Evolutionary conservation across 2,888 invertebrate genomes (phyloP).

Genomic region (Agrenia bidenticulata): DNA sequence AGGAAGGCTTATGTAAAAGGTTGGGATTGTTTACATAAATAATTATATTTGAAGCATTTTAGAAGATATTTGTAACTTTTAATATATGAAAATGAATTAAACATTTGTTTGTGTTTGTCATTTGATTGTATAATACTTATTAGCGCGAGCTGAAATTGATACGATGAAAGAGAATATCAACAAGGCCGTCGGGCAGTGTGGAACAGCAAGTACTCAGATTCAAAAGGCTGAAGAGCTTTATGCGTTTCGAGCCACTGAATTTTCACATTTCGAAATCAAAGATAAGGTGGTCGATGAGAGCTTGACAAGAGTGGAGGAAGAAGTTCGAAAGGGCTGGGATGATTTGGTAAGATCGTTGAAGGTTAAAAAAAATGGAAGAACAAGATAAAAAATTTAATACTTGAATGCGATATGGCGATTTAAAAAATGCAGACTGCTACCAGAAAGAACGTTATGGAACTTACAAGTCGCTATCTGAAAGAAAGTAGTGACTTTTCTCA

Average conservation of each 20-base stretch:
- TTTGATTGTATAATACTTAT: no score
- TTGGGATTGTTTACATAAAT: no score
- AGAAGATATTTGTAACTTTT: no score
- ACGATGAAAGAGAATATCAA: neutral
- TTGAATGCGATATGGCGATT: neutral
- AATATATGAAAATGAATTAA: no score
- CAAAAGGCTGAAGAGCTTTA: neutral
- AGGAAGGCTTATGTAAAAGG: conserved; percentile 6
- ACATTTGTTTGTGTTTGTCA: no score
- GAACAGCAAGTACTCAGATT: neutral
- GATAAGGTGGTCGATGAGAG: conserved; percentile 7
- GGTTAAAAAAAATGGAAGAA: neutral
- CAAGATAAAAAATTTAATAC: no score
- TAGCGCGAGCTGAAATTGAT: conserved; percentile 1
- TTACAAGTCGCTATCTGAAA: conserved; percentile 2
- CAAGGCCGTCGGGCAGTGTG: neutral
- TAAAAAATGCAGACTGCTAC: neutral
- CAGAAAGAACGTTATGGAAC: neutral
- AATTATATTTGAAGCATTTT: no score
- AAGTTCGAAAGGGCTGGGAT: neutral
- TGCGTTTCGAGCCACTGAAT: neutral
- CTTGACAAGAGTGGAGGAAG: neutral
- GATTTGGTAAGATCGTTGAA: neutral
- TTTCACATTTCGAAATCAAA: neutral
- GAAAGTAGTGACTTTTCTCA: neutral